Conservation (phyloP, 1,140 invertebrate species). For the Heliconius hermathena region DNA sequence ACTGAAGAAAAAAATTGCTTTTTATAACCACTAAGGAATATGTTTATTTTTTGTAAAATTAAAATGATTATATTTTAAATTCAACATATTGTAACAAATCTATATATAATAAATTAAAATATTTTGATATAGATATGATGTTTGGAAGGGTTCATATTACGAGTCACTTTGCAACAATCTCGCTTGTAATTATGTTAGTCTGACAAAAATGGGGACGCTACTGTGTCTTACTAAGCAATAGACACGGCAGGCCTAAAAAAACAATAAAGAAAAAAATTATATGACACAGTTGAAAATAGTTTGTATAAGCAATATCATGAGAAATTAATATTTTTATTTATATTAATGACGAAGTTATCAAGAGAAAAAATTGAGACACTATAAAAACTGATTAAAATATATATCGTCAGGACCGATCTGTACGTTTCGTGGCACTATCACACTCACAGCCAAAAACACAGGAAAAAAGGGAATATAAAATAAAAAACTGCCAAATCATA, state of each 20-base stretch:
- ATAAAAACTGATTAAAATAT: background rate
- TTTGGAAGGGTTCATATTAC: constrained; percentile 72
- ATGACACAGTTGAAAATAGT: background rate
- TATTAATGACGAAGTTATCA: background rate
- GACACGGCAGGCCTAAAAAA: constrained; percentile 37
- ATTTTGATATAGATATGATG: constrained; percentile 56
- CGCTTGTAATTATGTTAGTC: constrained; percentile 75
- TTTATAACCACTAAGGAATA: background rate
- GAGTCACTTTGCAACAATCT: constrained; percentile 78
- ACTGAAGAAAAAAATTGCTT: background rate
- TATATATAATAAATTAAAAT: constrained; percentile 30
- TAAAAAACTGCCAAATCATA: constrained; percentile 80
- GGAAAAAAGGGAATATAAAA: constrained; percentile 57
- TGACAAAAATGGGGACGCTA: constrained; percentile 64
- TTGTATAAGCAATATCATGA: background rate
- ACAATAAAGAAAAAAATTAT: background rate
- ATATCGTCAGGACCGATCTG: constrained; percentile 35
- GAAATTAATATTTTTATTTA: background rate
- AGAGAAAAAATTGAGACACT: background rate
- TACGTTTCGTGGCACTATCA: constrained; percentile 52
- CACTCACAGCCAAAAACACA: constrained; percentile 65
- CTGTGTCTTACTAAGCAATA: constrained; percentile 38
- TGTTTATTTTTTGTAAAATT: background rate
- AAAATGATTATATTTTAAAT: background rate
- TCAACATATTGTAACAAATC: background rate